Conservation (phyloP, 2,797 vertebrate species). For the Brachyrhaphis roseni region DNA sequence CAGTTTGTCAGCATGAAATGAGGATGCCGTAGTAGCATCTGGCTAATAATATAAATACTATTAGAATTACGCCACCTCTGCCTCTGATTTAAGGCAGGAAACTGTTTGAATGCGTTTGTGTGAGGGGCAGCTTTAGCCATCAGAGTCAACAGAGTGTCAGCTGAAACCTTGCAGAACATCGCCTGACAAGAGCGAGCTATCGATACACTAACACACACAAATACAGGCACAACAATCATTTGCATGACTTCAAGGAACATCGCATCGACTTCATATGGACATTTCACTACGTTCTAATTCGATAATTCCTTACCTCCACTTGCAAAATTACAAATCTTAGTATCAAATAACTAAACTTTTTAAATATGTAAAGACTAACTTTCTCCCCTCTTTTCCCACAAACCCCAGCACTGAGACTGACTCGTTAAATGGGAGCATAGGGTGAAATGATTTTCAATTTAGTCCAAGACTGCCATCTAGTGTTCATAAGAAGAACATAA, state of each 20-base stretch:
- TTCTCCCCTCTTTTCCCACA: not conserved
- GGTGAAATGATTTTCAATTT: not conserved
- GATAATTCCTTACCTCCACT: not conserved
- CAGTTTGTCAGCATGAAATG: slow-evolving; percentile 7
- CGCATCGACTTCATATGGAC: not conserved
- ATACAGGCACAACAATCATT: not conserved
- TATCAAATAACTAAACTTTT: not conserved
- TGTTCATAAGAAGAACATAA: slow-evolving; percentile 35
- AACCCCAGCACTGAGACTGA: not conserved
- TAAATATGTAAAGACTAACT: not conserved
- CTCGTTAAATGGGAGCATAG: not conserved
- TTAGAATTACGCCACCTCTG: slow-evolving; percentile 25
- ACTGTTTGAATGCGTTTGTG: slow-evolving; percentile 9
- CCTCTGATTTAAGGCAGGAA: slow-evolving; percentile 1
- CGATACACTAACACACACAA: slow-evolving; percentile 4
- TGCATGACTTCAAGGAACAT: not conserved
- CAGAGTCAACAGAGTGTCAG: slow-evolving; percentile 49
- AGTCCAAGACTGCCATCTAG: slow-evolving; percentile 66
- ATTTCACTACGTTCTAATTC: not conserved
- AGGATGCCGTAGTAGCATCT: slow-evolving; percentile 21
- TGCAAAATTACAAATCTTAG: not conserved
- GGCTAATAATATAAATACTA: slow-evolving; percentile 31
- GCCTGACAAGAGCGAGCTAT: slow-evolving; percentile 18
- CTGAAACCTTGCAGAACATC: slow-evolving; percentile 44
- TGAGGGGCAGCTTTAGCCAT: slow-evolving; percentile 29